Evolutionary conservation across 2,797 vertebrate genomes (phyloP).

Genomic region (Buphagus erythrorhynchus): DNA sequence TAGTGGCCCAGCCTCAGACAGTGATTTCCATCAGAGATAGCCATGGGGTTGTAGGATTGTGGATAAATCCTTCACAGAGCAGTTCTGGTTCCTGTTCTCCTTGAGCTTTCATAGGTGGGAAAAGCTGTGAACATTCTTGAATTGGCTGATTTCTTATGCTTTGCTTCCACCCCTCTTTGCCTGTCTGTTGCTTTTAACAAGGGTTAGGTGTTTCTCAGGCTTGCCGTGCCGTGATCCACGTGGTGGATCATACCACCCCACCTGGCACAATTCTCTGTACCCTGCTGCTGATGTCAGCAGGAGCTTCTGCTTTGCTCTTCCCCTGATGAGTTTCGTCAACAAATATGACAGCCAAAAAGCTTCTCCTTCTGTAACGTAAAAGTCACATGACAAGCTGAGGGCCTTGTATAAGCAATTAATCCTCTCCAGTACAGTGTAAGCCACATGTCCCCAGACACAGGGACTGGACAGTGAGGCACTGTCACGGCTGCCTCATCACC

Average conservation of each 20-base stretch:
- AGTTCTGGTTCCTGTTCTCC: neutral
- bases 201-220: neutral
- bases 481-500: neutral
- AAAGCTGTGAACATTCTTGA: neutral
- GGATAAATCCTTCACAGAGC: neutral
- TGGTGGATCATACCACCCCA: neutral
- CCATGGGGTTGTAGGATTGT: neutral
- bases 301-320: neutral
- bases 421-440: neutral
- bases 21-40: neutral
- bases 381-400: neutral
- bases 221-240: neutral
- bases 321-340: neutral
- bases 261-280: neutral
- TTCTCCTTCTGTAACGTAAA: neutral
- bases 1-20: neutral
- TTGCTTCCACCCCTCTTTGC: neutral
- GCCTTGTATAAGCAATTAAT: neutral
- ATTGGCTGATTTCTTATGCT: neutral
- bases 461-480: neutral
- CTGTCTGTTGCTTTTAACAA: neutral
- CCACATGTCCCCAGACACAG: fast-evolving
- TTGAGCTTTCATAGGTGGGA: neutral
- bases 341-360: neutral
- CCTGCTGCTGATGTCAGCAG: neutral